Conservation (phyloP, 1,140 invertebrate genomes). For the Cryptotermes secundus region DNA sequence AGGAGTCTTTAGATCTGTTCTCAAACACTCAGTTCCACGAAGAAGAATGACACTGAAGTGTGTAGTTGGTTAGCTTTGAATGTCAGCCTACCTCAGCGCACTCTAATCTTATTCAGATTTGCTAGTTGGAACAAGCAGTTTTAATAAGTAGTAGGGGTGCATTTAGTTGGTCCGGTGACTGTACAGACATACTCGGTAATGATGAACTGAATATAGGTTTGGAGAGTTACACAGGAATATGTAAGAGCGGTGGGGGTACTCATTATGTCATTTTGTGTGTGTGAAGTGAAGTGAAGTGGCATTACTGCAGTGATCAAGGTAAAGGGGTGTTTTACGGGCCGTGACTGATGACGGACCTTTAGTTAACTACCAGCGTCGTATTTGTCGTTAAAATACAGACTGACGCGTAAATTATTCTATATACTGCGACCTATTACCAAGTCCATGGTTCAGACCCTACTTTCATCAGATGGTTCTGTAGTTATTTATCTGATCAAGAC, state of each 20-base stretch:
- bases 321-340: not conserved
- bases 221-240: not conserved
- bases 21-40: too few relatives aligned
- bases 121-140: too few relatives aligned
- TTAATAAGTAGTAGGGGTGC: not conserved
- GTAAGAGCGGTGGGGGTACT: not conserved
- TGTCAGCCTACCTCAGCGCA: too few relatives aligned
- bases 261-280: slow-evolving; percentile 11
- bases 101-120: too few relatives aligned
- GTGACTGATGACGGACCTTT: not conserved
- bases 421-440: too few relatives aligned
- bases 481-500: too few relatives aligned
- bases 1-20: too few relatives aligned
- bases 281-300: not conserved
- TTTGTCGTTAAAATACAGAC: not conserved
- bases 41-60: too few relatives aligned
- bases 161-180: not conserved
- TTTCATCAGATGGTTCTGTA: too few relatives aligned
- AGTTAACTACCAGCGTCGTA: not conserved
- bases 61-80: too few relatives aligned
- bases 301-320: not conserved
- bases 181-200: not conserved
- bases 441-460: too few relatives aligned
- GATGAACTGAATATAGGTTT: slow-evolving; percentile 17
- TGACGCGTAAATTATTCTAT: too few relatives aligned